Evolutionary conservation across 2,888 invertebrate species (phyloP), one percentile per base, ranked within the genome.

Genomic region (Apodemia duryi): DNA sequence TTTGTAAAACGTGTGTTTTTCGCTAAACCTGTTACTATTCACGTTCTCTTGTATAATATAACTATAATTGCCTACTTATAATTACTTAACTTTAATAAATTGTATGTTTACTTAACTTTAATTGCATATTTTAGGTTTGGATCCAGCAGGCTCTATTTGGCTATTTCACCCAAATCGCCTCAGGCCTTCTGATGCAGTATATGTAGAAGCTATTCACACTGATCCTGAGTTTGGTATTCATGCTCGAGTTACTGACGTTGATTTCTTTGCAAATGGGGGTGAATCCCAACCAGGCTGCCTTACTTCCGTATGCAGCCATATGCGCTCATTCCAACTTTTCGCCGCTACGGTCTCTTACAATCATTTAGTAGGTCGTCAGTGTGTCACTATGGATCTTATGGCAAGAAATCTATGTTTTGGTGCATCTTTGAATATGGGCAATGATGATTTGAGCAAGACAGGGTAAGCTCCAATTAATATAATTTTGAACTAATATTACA

Each of bases 191-290:
- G 94, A 93, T 46, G 86, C 70, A 6, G 43, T 75, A 0, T 86
- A 85, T 68, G 86, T 86, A 0, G 86, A 87, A 65, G 85, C 77
- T 1, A 88, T 91, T 1, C 91, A 91, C 69, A 91, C 91, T 0
- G 83, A 87, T 69, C 81, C 66, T 79, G 2, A 66, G 9, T 1
- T 51, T 80, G 71, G 71, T 6, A 69, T 71, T 28, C 64, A 62
- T 21, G 29, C 32, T 68, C 71, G 70, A 6, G 78, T 93, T 3
- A 93, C 90, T 1, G 82, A 92, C 67, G 92, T 80, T 7, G 94
- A 94, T 75, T 94, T 93, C 78, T 94, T 90, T 84, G 92, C 93
- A n/a, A 94, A 94, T 69, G 86, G 89, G 57, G 94, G 94, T 2
- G 75, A 64, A 41, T 72, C 72, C 13, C 84, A 86, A 66, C 84